Evolutionary conservation across 1,140 invertebrate species (phyloP).

Genomic region (Hypothenemus hampei): DNA sequence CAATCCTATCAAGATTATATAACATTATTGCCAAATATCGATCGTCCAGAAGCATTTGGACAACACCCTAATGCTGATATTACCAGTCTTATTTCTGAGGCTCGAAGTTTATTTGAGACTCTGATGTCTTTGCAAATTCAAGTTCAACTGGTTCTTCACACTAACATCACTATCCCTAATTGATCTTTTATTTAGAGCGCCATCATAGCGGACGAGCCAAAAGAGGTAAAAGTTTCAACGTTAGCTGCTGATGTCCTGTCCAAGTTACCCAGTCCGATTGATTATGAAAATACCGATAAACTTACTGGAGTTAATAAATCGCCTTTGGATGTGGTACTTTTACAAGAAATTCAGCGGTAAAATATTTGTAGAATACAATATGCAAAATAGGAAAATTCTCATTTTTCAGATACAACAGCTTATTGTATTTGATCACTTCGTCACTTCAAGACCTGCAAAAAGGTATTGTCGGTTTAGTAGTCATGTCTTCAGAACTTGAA

Average conservation of each 20-base stretch:
- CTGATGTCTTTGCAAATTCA: conserved; percentile 75
- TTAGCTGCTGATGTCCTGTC: conserved; percentile 64
- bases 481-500: conserved; percentile 80
- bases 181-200: conserved; percentile 41
- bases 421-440: conserved; percentile 51
- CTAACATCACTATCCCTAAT: background rate
- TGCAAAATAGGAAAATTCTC: too few species aligned
- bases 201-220: conserved; percentile 50
- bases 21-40: conserved; percentile 64
- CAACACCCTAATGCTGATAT: conserved; percentile 91
- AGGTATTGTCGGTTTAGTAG: conserved; percentile 73
- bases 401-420: conserved; percentile 54
- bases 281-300: conserved; percentile 68
- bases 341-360: conserved; percentile 72
- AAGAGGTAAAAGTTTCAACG: conserved; percentile 57
- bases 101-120: conserved; percentile 71
- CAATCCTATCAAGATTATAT: conserved; percentile 75
- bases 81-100: conserved; percentile 73
- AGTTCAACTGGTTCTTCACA: conserved; percentile 1
- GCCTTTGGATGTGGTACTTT: conserved; percentile 73
- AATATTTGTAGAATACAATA: too few species aligned
- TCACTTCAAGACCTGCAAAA: conserved; percentile 65
- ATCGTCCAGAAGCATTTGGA: conserved; percentile 80
- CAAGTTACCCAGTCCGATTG: conserved; percentile 66
- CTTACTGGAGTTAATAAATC: conserved; percentile 64